Base-by-base conservation (phyloP, 2,797 vertebrate genomes). In the Oreochromis mossambicus region DNA sequence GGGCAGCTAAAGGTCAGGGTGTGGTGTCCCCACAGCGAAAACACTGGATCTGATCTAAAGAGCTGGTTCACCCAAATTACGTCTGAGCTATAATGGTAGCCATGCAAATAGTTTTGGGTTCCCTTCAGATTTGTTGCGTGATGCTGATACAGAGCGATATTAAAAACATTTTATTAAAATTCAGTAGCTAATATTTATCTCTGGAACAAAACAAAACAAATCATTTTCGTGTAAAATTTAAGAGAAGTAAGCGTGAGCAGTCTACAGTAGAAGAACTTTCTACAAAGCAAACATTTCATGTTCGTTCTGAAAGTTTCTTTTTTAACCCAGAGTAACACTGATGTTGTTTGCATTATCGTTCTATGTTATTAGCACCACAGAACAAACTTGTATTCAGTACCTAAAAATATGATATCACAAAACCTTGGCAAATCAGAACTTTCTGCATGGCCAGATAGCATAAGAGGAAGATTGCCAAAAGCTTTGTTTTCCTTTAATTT, bases 1-100 rank as follows among this genome's bases (percentile, higher is more conserved):
- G 5, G 50, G 10, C 61, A 56, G 54, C 83, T 80, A 82, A 80
- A 81, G 56, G 70, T 63, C 88, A 88, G 77, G 85, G 83, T 86
- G 86, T 11, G 75, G 87, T 80, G 29, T 86, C 48, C 82, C 81
- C 66, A 81, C 32, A 79, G 66, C 32, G 3, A 79, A 83, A 76
- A 52, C n/a, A 13, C 63, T 79, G 4, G 76, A 68, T 73, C 29
- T 73, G 29, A 84, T 51, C 56, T 14, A 50, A 91, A 77, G 8
- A n/a, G 70, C 55, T 52, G 38, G 7, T 51, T 85, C 17, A 85
- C 43, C 52, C 66, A 86, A 83, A 84, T 76, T 56, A 76, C 17
- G 14, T 24, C 5, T 56, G 10, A 52, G 11, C 24, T 86, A 46
- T 24, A 58, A 29, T 36, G 29, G 29, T 7, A 32, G 54, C 17